These are phyloP conservation scores for Chydorus sphaericus DNA, from an alignment of 2,888 invertebrate species.

Conservation along the genomic window DNA sequence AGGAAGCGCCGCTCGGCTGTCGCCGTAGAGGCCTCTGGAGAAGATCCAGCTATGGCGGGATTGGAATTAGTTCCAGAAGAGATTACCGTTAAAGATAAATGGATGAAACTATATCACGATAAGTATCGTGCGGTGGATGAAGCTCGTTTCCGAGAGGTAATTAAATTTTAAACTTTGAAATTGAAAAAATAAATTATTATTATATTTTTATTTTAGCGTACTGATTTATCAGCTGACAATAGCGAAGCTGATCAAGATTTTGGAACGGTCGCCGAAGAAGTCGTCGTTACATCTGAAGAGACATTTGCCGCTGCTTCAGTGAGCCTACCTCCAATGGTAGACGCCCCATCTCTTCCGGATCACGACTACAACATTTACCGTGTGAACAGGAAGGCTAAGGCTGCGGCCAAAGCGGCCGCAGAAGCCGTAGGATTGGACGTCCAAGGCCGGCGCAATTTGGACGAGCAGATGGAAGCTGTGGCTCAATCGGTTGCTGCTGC, in stretches of 20 bases:
- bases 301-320: not conserved
- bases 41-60: not conserved
- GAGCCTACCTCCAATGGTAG: not conserved
- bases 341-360: not conserved
- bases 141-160: slow-evolving; percentile 3
- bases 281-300: slow-evolving; percentile 5
- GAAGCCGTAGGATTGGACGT: not conserved
- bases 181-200: not conserved
- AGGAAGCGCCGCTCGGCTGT: not conserved
- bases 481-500: slow-evolving; percentile 9
- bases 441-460: not conserved
- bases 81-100: not conserved
- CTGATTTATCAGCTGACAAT: not conserved
- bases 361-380: slow-evolving; percentile 10
- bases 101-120: not conserved
- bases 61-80: not conserved
- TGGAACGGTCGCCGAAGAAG: slow-evolving; percentile 6
- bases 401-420: not conserved
- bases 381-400: not conserved
- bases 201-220: not conserved
- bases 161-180: too few relatives aligned
- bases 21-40: not conserved
- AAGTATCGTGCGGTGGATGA: not conserved
- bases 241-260: not conserved
- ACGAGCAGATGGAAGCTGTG: slow-evolving; percentile 10